These are phyloP conservation scores for Drosophila murphyi DNA, from an alignment of 1,140 invertebrate genomes.

Conservation along the genomic window DNA sequence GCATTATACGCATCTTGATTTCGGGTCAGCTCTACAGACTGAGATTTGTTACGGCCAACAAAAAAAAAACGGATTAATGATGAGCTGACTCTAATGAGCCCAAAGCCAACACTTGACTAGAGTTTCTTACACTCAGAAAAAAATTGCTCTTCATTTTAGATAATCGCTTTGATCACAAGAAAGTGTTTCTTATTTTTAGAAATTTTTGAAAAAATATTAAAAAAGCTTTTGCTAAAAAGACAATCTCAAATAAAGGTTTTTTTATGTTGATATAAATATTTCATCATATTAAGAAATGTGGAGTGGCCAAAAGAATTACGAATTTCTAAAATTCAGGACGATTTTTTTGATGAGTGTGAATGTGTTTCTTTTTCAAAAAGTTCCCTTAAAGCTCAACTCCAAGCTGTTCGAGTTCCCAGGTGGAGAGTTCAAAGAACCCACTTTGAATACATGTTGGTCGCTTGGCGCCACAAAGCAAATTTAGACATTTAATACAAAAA, in stretches of 20 bases:
- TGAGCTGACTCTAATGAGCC: conserved; percentile 40
- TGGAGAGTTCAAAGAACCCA: conserved; percentile 36
- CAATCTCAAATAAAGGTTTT: no score
- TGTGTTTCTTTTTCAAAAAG: no score
- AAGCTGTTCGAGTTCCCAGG: conserved; percentile 30
- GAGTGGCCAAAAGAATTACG: no score
- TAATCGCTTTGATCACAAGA: no score
- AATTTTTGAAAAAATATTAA: no score
- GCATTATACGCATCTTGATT: conserved; percentile 56
- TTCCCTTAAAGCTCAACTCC: conserved; percentile 8
- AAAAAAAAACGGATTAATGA: conserved; percentile 32
- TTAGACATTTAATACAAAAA: conserved; percentile 36
- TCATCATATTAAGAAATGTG: no score
- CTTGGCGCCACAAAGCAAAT: conserved; percentile 61
- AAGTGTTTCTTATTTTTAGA: no score
- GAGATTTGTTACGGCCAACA: conserved; percentile 40
- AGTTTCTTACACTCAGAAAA: not conserved
- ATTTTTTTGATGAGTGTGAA: no score
- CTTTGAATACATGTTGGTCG: not conserved
- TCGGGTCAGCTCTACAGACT: conserved; percentile 37
- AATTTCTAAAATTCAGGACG: no score
- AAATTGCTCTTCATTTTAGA: no score
- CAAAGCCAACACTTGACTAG: conserved; percentile 26
- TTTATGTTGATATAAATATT: no score
- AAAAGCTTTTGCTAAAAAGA: no score